Evolutionary conservation across 2,113 vertebrate species (phyloP).

Genomic region (Phrynosoma blainvillii): DNA sequence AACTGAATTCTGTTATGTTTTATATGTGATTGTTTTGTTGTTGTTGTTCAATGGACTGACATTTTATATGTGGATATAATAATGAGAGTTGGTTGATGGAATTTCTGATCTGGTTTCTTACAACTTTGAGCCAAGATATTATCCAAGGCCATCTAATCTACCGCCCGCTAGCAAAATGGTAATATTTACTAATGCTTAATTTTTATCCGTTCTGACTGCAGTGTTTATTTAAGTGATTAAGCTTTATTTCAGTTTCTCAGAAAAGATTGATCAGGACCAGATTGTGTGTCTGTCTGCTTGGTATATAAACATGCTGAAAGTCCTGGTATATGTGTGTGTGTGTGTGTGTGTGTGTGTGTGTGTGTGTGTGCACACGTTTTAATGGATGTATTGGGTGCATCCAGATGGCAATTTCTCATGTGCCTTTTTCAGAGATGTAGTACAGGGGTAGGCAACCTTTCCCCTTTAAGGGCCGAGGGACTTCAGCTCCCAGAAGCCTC

Average conservation of each 20-base stretch:
- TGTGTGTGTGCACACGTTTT: neutral
- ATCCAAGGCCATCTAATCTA: constrained; percentile 33
- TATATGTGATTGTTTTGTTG: no score
- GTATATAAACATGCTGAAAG: neutral
- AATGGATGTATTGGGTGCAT: neutral
- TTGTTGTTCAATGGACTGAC: no score
- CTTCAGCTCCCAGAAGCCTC: no score
- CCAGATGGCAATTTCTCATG: constrained; percentile 10
- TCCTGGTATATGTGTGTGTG: neutral
- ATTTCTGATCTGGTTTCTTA: neutral
- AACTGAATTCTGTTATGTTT: neutral
- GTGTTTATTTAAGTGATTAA: constrained; percentile 43
- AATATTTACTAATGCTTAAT: constrained; percentile 43
- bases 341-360: neutral
- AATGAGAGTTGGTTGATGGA: neutral
- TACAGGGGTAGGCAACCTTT: no score
- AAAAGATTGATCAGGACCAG: constrained; percentile 11
- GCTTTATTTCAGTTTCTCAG: constrained; percentile 34
- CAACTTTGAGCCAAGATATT: constrained; percentile 28
- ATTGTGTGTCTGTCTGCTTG: constrained; percentile 17
- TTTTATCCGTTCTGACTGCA: constrained; percentile 22
- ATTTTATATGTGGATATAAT: no score
- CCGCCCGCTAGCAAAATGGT: constrained; percentile 3
- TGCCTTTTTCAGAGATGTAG: neutral
- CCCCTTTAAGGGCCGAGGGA: no score